phyloP scores from a whole-genome alignment of 2,888 invertebrate species.

The Chalcosyrphus nemorum region DNA sequence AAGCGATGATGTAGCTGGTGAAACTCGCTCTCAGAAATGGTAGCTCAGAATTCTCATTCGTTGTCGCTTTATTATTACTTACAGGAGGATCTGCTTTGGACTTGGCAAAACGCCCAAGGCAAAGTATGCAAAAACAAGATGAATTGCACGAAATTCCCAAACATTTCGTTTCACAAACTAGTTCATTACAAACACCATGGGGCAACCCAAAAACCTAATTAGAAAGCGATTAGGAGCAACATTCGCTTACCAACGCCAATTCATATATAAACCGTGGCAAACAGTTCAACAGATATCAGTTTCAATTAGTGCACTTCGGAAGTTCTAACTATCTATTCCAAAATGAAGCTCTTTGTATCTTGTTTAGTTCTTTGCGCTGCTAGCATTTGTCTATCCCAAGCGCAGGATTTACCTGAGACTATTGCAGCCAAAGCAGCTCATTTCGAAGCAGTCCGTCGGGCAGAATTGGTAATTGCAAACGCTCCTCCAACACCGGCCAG shows the following conservation, averaged over 20 bases:
- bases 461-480: conserved; percentile 76
- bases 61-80: too few relatives aligned
- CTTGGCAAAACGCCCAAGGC: too few relatives aligned
- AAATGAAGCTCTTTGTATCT: conserved; percentile 49
- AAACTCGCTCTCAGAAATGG: too few relatives aligned
- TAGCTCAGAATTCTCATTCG: too few relatives aligned
- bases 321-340: not conserved
- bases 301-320: conserved; percentile 1
- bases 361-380: conserved; percentile 28
- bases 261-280: conserved; percentile 9
- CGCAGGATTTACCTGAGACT: conserved; percentile 82
- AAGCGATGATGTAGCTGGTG: too few relatives aligned
- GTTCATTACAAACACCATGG: not conserved
- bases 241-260: not conserved
- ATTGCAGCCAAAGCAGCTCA: conserved; percentile 79
- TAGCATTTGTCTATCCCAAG: conserved; percentile 75
- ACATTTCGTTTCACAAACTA: not conserved
- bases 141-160: too few relatives aligned
- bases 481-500: conserved; percentile 1
- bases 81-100: too few relatives aligned
- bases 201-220: conserved; percentile 6
- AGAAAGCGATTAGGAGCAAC: conserved; percentile 15
- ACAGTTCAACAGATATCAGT: conserved; percentile 14
- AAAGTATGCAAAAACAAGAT: too few relatives aligned
- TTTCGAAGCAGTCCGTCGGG: conserved; percentile 79